Conservation (phyloP, 1,140 invertebrate species). For the Battus philenor region DNA sequence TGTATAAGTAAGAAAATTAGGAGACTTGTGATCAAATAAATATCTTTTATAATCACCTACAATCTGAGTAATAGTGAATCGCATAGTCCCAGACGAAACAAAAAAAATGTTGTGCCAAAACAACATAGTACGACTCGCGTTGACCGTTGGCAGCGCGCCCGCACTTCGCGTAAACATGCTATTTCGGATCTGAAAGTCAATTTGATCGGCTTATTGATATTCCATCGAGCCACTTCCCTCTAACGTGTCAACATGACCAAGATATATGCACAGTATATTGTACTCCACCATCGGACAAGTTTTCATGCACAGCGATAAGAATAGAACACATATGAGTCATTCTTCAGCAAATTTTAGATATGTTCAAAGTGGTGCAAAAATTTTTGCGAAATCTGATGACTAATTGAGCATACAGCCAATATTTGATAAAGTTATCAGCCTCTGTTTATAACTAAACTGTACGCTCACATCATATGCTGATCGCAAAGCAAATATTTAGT, state of each 20-base stretch:
- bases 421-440: conserved; percentile 34
- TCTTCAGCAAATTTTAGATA: conserved; percentile 1
- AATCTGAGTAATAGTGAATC: not conserved
- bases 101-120: conserved; percentile 60
- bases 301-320: not conserved
- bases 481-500: conserved; percentile 48
- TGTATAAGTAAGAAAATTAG: no score
- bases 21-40: no score
- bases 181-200: conserved; percentile 64
- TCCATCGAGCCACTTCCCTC: conserved; percentile 33
- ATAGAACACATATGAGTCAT: not conserved
- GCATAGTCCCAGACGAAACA: conserved; percentile 12
- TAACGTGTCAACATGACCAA: conserved; percentile 13
- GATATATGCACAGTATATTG: conserved; percentile 12
- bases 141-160: conserved; percentile 58
- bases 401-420: conserved; percentile 35
- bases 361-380: conserved; percentile 5
- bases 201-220: conserved; percentile 43
- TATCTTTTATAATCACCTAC: not conserved
- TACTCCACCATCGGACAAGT: not conserved
- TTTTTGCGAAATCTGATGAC: conserved; percentile 20
- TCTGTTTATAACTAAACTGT: conserved; percentile 40
- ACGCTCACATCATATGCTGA: conserved; percentile 40
- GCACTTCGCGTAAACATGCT: conserved; percentile 65
- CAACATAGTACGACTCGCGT: conserved; percentile 46